Evolutionary conservation across 2,113 vertebrate genomes (phyloP).

Genomic region (Pedetes capensis): DNA sequence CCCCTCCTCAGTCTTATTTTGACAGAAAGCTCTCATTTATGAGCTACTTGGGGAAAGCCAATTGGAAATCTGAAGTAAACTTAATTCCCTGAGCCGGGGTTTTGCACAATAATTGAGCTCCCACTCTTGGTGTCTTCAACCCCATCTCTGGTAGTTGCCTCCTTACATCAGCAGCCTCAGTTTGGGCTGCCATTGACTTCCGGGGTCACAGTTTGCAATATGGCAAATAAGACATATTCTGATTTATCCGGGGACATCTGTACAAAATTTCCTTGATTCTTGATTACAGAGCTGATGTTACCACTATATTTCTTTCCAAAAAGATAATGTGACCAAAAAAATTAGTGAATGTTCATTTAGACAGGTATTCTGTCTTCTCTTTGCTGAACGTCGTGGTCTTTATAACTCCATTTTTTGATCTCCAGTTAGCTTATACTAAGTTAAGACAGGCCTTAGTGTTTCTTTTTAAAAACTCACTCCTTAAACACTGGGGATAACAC

Average conservation of each 20-base stretch:
- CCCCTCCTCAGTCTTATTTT: not conserved
- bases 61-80: not conserved
- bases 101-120: not conserved
- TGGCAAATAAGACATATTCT: accelerated
- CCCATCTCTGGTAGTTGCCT: not conserved
- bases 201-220: not conserved
- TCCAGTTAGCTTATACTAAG: not conserved
- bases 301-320: not conserved
- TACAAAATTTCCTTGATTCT: not conserved
- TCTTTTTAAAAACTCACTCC: not conserved
- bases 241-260: not conserved
- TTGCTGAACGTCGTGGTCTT: not conserved
- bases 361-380: not conserved
- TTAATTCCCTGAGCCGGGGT: not conserved
- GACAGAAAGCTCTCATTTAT: not conserved
- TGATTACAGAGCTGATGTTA: not conserved
- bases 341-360: not conserved
- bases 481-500: not conserved
- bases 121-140: no score
- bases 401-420: not conserved
- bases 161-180: not conserved
- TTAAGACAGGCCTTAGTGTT: not conserved
- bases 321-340: not conserved
- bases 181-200: not conserved
- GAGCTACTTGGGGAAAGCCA: not conserved